A percentile compares a stretch with the other conserved stretches of the same genome.
Conservation (phyloP, 2,888 invertebrate species). For the Chromoteleia sp. region DNA sequence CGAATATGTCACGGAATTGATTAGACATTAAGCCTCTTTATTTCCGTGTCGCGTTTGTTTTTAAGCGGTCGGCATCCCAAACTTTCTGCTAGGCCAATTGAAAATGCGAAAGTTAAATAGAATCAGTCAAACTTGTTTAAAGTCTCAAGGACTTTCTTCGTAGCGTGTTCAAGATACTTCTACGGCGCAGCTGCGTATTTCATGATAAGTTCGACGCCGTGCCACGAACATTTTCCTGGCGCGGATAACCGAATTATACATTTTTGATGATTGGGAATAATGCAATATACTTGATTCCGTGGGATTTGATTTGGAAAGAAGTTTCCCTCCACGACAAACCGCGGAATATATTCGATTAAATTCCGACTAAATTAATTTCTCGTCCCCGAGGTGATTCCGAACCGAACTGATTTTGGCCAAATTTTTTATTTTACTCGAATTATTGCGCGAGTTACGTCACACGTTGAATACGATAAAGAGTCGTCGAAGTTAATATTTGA, state of each 20-base stretch:
- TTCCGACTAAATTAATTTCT: conserved; percentile 17
- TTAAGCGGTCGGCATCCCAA: conserved; percentile 64
- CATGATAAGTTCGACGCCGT: conserved; percentile 46
- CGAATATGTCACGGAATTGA: conserved; percentile 60
- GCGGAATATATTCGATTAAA: conserved; percentile 21
- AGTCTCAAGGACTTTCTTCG: conserved; percentile 72
- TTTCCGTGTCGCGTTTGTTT: conserved; percentile 66
- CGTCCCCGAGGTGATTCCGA: neutral
- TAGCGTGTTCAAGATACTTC: conserved; percentile 64
- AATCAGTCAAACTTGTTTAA: conserved; percentile 77
- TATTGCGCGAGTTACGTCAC: neutral
- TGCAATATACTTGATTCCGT: conserved; percentile 49
- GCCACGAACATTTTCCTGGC: conserved; percentile 37
- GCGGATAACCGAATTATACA: conserved; percentile 58
- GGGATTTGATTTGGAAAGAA: conserved; percentile 34
- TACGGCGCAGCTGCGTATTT: conserved; percentile 47
- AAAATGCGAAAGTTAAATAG: conserved; percentile 79
- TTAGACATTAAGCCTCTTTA: conserved; percentile 62
- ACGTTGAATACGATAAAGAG: neutral
- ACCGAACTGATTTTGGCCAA: neutral
- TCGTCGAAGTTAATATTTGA: neutral
- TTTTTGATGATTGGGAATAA: conserved; percentile 62
- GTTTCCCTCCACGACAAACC: neutral
- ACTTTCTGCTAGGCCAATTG: conserved; percentile 72
- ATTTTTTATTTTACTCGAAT: conserved; percentile 7